phyloP scores from a whole-genome alignment of 2,113 vertebrate species.

The Pristiophorus japonicus region DNA sequence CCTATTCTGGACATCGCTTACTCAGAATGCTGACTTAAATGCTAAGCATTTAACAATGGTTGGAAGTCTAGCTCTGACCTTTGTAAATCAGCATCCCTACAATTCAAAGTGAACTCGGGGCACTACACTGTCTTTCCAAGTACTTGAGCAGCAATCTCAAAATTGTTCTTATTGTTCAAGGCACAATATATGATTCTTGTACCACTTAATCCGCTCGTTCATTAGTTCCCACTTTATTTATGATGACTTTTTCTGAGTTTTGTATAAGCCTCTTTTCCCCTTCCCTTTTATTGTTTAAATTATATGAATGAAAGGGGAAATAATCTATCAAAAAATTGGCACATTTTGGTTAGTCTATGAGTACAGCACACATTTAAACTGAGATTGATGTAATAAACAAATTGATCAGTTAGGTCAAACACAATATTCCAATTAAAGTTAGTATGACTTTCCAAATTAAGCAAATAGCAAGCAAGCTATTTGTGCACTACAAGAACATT shows the following conservation, averaged over 20 bases:
- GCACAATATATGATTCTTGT: background rate
- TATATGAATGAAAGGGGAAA: background rate
- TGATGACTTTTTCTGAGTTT: background rate
- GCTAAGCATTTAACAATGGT: background rate
- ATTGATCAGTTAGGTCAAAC: background rate
- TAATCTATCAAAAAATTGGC: background rate
- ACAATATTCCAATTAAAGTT: background rate
- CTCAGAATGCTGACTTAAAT: background rate
- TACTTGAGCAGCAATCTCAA: background rate
- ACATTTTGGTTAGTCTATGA: background rate
- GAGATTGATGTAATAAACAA: background rate
- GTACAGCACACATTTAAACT: background rate
- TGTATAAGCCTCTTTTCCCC: background rate
- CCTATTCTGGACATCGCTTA: background rate
- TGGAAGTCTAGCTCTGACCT: background rate
- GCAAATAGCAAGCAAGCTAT: background rate
- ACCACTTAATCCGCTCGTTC: background rate
- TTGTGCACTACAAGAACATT: background rate
- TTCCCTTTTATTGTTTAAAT: background rate
- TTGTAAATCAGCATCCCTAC: background rate
- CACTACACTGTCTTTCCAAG: background rate
- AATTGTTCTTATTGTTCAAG: background rate
- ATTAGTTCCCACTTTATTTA: background rate
- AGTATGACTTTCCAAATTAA: background rate
- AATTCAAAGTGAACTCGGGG: background rate